Conservation (phyloP, 2,797 vertebrate species). For the Peromyscus aztecus region DNA sequence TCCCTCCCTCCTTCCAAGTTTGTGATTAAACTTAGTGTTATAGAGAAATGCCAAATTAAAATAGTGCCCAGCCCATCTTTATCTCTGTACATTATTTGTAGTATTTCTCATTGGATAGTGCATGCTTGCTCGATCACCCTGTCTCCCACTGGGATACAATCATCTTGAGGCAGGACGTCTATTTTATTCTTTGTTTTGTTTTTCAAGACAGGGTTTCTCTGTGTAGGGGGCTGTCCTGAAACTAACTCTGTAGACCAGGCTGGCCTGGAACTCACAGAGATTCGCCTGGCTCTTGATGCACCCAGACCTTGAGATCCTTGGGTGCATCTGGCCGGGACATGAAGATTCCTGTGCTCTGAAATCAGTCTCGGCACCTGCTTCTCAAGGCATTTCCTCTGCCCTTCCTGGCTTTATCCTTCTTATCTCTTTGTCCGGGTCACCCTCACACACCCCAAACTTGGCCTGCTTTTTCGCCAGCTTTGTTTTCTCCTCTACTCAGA, state of each 20-base stretch:
- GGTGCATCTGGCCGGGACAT: neutral
- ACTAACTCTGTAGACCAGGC: too few species aligned
- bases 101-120: neutral
- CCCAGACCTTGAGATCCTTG: neutral
- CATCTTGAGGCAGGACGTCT: neutral
- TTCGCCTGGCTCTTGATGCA: too few species aligned
- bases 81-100: neutral
- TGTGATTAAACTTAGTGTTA: conserved; percentile 9
- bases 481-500: neutral
- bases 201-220: too few species aligned
- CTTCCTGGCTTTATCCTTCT: neutral
- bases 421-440: neutral
- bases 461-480: neutral
- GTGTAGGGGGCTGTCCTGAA: too few species aligned
- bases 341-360: neutral
- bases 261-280: too few species aligned
- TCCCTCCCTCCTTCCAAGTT: neutral
- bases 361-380: neutral
- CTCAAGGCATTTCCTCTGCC: neutral
- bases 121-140: neutral
- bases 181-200: neutral
- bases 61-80: neutral
- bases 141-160: neutral
- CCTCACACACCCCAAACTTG: neutral
- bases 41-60: conserved; percentile 25